A percentile compares a stretch with the other conserved stretches of the same genome.
phyloP scores from a whole-genome alignment of 2,797 vertebrate species.

The Vespertilio murinus region DNA sequence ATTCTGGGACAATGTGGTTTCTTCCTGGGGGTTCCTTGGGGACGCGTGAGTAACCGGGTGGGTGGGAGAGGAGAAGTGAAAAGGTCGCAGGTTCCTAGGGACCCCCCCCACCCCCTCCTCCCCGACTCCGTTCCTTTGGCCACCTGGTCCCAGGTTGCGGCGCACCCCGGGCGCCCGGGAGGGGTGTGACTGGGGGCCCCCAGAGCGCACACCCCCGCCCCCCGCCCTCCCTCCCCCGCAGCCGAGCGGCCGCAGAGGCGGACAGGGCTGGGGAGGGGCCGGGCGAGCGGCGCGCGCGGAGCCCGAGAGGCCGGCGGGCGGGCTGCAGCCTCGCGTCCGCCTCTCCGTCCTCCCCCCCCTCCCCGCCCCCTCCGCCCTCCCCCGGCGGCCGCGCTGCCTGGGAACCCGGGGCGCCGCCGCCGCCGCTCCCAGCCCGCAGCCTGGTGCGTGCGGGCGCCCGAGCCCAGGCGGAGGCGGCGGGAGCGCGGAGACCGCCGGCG shows the following conservation, averaged over 20 bases:
- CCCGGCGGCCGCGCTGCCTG: constrained; percentile 30
- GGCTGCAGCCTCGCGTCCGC: constrained; percentile 1
- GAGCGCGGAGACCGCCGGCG: neutral
- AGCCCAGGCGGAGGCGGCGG: neutral
- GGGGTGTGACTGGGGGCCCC: constrained; percentile 5
- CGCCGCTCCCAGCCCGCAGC: constrained; percentile 9
- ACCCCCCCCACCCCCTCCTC: neutral
- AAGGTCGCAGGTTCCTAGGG: neutral
- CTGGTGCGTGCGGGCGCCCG: neutral
- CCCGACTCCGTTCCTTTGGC: neutral
- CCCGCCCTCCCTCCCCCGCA: constrained; percentile 19
- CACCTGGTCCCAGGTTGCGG: neutral
- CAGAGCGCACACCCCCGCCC: constrained; percentile 16
- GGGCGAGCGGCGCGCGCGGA: neutral
- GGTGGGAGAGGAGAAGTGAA: neutral
- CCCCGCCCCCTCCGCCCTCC: constrained; percentile 13
- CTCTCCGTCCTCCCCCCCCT: neutral
- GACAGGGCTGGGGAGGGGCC: neutral
- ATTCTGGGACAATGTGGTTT: neutral
- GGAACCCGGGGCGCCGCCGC: constrained; percentile 43
- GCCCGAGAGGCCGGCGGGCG: neutral
- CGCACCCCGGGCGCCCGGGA: neutral
- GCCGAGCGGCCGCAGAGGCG: constrained; percentile 65
- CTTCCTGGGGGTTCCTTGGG: neutral
- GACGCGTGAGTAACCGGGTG: neutral